Base-by-base conservation (phyloP, 2,888 invertebrate species). In the Mayetiola destructor region DNA sequence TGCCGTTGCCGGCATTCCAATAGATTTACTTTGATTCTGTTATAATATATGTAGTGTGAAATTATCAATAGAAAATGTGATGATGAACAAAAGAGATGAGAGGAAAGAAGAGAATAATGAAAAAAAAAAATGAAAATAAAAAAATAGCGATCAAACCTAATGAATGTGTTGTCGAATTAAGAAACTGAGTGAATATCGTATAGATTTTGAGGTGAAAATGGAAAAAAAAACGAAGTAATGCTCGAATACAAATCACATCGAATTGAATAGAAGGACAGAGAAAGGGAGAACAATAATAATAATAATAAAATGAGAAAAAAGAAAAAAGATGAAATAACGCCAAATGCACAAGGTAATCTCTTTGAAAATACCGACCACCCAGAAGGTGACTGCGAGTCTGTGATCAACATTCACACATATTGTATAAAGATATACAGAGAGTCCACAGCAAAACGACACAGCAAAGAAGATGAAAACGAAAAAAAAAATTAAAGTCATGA, bases 301-400 rank as follows among this genome's bases (percentile, higher is more conserved):
- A 37, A 39, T 27, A 23, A 29, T 16, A 39, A 27, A 12, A 23
- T 9, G 9, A 20, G 5, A 48, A 18, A 48, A 14, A 23, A 18
- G 8, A 12, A 18, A 10, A 37, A 29, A 18, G 21, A 42, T 40
- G 29, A 56, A 56, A 30, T 42, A 30, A 40, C 30, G 40, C 39
- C 37, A 29, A 39, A 56, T 39, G 37, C 27, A 56, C 27, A 30
- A 21, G 40, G 32, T 29, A 54, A 40, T 54, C 23, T 42, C 57
- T 57, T 57, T 57, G 57, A 40, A n/a, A 55, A 42, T 54, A 55
- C 57, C 57, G 57, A 39, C 57, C 57, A 57, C 57, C 57, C 57
- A 57, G 57, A 54, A 52, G 57, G 57, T 52, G 57, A 52, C 57
- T 52, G 8, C 14, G 21, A 37, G 57, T 57, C 57, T 57, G 27